Conservation (phyloP, 2,113 vertebrate species). For the Nasalis larvatus region DNA sequence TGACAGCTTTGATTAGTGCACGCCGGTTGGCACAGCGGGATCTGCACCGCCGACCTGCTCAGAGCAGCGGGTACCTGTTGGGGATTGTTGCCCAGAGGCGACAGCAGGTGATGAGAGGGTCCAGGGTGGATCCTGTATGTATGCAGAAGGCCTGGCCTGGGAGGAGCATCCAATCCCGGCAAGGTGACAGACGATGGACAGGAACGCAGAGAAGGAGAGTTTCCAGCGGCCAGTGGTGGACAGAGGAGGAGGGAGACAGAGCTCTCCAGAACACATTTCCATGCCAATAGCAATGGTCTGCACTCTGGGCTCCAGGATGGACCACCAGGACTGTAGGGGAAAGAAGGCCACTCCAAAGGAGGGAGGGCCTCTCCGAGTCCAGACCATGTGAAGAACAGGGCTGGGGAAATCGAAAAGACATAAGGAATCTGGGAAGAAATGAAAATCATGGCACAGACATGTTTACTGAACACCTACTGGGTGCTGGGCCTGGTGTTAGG, state of each 20-base stretch:
- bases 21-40: rapidly evolving
- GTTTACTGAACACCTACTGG: neutral
- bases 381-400: neutral
- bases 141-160: neutral
- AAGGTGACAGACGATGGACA: rapidly evolving
- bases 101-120: neutral
- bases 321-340: neutral
- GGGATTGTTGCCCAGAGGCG: neutral
- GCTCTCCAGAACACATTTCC: rapidly evolving
- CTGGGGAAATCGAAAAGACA: neutral
- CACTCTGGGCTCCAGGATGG: neutral
- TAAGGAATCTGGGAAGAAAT: neutral
- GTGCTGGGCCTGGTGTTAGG: neutral
- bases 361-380: neutral
- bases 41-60: rapidly evolving
- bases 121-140: too few relatives aligned
- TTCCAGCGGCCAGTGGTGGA: rapidly evolving
- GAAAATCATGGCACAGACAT: neutral
- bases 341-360: neutral
- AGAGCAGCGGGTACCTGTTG: rapidly evolving
- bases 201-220: neutral
- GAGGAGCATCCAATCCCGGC: neutral
- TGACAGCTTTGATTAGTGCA: rapidly evolving
- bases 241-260: neutral
- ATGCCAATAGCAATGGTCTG: rapidly evolving